Evolutionary conservation across 2,113 vertebrate genomes (phyloP).

Genomic region (Myodes glareolus): DNA sequence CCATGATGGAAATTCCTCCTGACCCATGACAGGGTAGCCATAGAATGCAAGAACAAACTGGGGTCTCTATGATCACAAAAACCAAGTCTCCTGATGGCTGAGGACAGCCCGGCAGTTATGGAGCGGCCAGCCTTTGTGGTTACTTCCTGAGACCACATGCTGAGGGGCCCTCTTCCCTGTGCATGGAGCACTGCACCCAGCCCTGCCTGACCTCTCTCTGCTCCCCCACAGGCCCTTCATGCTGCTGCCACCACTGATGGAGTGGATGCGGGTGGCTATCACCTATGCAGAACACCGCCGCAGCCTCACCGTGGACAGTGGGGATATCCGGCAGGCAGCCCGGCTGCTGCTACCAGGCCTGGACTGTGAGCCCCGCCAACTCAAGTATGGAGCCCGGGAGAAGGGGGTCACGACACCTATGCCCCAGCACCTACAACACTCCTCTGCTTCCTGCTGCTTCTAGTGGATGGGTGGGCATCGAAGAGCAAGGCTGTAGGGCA

Average conservation of each 20-base stretch:
- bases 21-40: background rate
- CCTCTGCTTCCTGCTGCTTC: background rate
- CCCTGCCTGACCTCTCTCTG: conserved; percentile 29
- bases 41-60: too few species aligned
- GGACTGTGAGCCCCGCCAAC: conserved; percentile 97
- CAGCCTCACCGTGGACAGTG: conserved; percentile 96
- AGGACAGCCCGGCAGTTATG: background rate
- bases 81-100: background rate
- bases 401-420: fast-evolving
- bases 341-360: conserved; percentile 95
- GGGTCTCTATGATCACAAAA: background rate
- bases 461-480: background rate
- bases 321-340: conserved; percentile 96
- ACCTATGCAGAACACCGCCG: conserved; percentile 97
- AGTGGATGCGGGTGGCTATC: conserved; percentile 98
- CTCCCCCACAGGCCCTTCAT: conserved; percentile 92
- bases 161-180: background rate
- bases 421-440: background rate
- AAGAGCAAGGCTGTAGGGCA: background rate
- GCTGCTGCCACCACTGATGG: conserved; percentile 96
- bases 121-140: background rate
- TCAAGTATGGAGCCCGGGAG: conserved; percentile 89
- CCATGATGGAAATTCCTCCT: background rate
- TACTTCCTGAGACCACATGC: background rate
- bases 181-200: background rate